Percentiles rank a stretch among this genome's conserved stretches.
Evolutionary conservation across 1,140 invertebrate species (phyloP).

Genomic region (Hyles vespertilio): DNA sequence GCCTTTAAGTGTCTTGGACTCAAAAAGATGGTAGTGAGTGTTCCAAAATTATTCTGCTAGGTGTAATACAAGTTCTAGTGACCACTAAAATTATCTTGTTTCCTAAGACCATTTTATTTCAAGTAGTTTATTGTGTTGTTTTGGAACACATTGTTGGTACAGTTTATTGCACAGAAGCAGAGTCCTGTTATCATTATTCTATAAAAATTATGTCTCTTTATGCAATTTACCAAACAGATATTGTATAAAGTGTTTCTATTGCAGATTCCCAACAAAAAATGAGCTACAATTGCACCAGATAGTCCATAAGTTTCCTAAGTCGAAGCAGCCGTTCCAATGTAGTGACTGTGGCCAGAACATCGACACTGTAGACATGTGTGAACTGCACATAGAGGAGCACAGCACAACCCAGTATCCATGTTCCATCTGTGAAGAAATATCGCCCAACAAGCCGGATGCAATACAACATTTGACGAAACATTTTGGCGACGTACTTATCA

Average conservation of each 20-base stretch:
- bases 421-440: conserved; percentile 52
- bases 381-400: conserved; percentile 50
- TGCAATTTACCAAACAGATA: too few species aligned
- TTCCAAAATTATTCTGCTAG: too few species aligned
- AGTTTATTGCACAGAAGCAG: too few species aligned
- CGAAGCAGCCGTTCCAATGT: conserved; percentile 47
- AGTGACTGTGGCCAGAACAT: conserved; percentile 32
- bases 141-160: too few species aligned
- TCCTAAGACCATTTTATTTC: too few species aligned
- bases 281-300: conserved; percentile 51
- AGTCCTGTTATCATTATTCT: too few species aligned
- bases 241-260: conserved; percentile 5
- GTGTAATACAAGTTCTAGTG: too few species aligned
- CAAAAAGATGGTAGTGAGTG: too few species aligned
- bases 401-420: conserved; percentile 39
- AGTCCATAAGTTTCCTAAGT: conserved; percentile 40
- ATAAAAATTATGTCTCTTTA: too few species aligned
- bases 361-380: conserved; percentile 26
- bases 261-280: conserved; percentile 51
- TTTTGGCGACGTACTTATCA: conserved; percentile 35
- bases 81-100: too few species aligned
- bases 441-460: conserved; percentile 36
- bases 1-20: too few species aligned
- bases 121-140: too few species aligned
- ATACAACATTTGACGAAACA: conserved; percentile 48